Percentiles rank a stretch among this genome's conserved stretches.
phyloP scores from a whole-genome alignment of 1,140 invertebrate genomes.

The Trigoniulus corallinus region DNA sequence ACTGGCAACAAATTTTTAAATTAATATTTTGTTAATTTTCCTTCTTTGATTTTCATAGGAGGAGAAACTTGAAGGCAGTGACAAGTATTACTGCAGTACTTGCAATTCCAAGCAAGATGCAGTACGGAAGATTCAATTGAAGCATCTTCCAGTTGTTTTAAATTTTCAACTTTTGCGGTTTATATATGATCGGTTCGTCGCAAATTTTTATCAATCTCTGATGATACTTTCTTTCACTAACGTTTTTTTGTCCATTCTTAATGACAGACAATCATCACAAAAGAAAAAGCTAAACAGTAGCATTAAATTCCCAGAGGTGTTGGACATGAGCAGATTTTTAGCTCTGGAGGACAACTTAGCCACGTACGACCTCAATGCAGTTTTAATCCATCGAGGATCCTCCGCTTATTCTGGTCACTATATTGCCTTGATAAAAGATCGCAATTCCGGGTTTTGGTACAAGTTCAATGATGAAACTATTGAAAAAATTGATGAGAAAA shows the following conservation, averaged over 20 bases:
- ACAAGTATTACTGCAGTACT: slow-evolving; percentile 43
- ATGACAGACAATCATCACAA: slow-evolving; percentile 38
- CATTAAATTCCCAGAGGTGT: slow-evolving; percentile 44
- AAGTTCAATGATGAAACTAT: slow-evolving; percentile 53
- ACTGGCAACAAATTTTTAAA: too few relatives aligned
- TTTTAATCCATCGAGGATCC: slow-evolving; percentile 46
- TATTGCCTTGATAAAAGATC: slow-evolving; percentile 41
- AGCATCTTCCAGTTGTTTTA: slow-evolving; percentile 45
- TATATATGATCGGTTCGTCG: slow-evolving; percentile 40
- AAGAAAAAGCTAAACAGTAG: slow-evolving; percentile 50
- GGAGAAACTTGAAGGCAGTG: slow-evolving; percentile 44
- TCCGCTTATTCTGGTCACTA: slow-evolving; percentile 55
- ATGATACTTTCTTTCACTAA: slow-evolving; percentile 13
- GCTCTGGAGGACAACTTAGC: slow-evolving; percentile 10
- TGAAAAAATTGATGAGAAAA: slow-evolving; percentile 38
- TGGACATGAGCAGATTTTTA: slow-evolving; percentile 47
- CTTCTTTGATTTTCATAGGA: slow-evolving; percentile 20
- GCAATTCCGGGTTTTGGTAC: slow-evolving; percentile 38
- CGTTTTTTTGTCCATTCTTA: too few relatives aligned
- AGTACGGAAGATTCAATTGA: slow-evolving; percentile 37
- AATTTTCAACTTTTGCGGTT: slow-evolving; percentile 51
- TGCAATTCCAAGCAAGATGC: slow-evolving; percentile 47
- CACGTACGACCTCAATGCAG: slow-evolving; percentile 43
- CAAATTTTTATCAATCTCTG: background rate
- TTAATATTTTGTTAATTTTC: background rate